Evolutionary conservation across 2,888 invertebrate genomes (phyloP).

Genomic region (Rotaria magnacalcarata): DNA sequence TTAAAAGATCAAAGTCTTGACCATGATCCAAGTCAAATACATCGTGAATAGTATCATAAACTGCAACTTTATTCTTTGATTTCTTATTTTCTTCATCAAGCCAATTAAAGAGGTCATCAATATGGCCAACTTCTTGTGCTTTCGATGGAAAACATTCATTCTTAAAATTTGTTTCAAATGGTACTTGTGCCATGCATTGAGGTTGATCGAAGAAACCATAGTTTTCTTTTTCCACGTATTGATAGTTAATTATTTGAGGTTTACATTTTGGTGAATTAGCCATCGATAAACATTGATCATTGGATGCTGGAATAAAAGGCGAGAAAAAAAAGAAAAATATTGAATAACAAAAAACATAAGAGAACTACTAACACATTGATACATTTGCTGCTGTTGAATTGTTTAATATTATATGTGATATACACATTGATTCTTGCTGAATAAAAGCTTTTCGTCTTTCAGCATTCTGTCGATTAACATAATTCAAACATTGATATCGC

Average conservation of each 20-base stretch:
- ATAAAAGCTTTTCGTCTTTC: background rate
- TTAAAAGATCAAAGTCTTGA: background rate
- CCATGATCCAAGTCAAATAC: background rate
- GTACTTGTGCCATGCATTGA: background rate
- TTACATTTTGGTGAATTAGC: background rate
- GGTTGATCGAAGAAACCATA: background rate
- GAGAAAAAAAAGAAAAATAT: background rate
- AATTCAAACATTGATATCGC: background rate
- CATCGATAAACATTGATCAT: background rate
- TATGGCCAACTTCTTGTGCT: background rate
- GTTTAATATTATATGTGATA: background rate
- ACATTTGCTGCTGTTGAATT: background rate
- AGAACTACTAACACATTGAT: background rate
- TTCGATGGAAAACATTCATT: background rate
- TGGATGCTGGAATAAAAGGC: background rate
- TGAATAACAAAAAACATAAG: background rate
- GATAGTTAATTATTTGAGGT: background rate
- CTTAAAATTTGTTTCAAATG: background rate
- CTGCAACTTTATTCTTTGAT: background rate
- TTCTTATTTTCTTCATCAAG: background rate
- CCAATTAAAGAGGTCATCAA: slow-evolving; percentile 9
- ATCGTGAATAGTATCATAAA: background rate
- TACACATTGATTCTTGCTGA: background rate
- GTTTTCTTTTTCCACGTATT: background rate
- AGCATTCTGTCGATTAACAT: slow-evolving; percentile 3